These are phyloP conservation scores for Tinea pellionella DNA, from an alignment of 2,888 invertebrate genomes.

Conservation along the genomic window DNA sequence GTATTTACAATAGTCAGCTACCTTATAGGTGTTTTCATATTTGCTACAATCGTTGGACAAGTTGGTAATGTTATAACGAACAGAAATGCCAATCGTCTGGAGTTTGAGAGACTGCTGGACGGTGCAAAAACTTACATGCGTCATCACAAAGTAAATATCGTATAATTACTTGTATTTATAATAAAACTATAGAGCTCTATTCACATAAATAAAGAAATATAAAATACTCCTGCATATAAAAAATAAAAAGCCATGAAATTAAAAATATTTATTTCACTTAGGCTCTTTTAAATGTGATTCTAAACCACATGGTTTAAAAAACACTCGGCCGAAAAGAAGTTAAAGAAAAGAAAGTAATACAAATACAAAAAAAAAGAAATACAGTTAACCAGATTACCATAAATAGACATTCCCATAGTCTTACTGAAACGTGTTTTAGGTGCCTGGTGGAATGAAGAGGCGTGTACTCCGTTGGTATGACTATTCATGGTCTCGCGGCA, in stretches of 20 bases:
- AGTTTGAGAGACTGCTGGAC: conserved; percentile 93
- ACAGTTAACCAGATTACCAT: too few species aligned
- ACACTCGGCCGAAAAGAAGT: too few species aligned
- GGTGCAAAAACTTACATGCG: conserved; percentile 98
- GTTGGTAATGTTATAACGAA: conserved; percentile 98
- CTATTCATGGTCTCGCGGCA: conserved; percentile 96
- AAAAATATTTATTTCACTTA: too few species aligned
- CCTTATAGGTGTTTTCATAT: conserved; percentile 96
- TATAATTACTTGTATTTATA: not conserved
- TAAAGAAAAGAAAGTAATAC: too few species aligned
- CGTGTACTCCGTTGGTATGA: conserved; percentile 97
- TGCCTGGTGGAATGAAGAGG: conserved; percentile 96
- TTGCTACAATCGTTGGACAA: conserved; percentile 97
- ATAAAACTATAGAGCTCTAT: too few species aligned
- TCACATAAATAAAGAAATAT: too few species aligned
- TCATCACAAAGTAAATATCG: conserved; percentile 83
- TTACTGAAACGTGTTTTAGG: conserved; percentile 44
- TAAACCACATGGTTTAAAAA: too few species aligned
- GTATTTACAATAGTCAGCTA: conserved; percentile 97
- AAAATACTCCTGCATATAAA: too few species aligned
- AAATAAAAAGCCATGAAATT: too few species aligned
- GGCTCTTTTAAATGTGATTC: too few species aligned
- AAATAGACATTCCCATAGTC: not conserved
- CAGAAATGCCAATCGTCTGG: conserved; percentile 93
- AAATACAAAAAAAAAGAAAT: too few species aligned